Base-by-base conservation (phyloP, 2,113 vertebrate species). In the Hippocampus mohnikei region DNA sequence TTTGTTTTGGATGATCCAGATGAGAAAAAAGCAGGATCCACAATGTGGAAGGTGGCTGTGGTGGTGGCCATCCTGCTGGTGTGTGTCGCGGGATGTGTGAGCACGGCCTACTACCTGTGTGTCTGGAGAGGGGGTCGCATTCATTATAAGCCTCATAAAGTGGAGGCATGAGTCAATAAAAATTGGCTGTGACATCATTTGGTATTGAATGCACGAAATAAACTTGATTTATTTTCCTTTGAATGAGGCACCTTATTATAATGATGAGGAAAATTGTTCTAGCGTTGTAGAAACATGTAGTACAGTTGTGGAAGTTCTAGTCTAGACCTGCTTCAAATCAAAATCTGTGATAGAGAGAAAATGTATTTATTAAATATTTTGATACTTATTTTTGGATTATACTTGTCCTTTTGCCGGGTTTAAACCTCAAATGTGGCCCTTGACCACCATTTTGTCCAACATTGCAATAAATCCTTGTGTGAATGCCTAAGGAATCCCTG, bases 81-180 rank as follows among this genome's bases (percentile, higher is more conserved):
- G 74, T 69, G 72, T 1, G 0, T 81, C 0, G 69, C 80, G 58
- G 87, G 75, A 25, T 77, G 60, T 29, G 33, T 92, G 70, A 83
- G 85, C 2, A 11, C 74, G 1, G 77, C 72, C 53, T 93, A 92
- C 20, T 93, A 93, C 74, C 44, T 91, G 67, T 93, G 85, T 50
- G 62, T 90, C 61, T 93, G 92, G 91, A 87, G 91, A 72, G 92
- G 91, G 69, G 91, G 92, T 64, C 73, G 92, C 41, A 71, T 91
- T 55, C 69, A 89, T 44, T 92, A 93, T 48, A 20, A 71, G 52
- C 86, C 78, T 52, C 77, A 91, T 52, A 82, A 74, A 68, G 66
- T 65, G n/a, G 42, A 65, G 42, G 63, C 63, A 20, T 65, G 63
- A 65, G 23, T 23, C 42, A 18, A 41, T 42, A 9, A 65, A 60